Base-by-base conservation (phyloP, 1,140 invertebrate genomes). In the Ostrea edulis region DNA sequence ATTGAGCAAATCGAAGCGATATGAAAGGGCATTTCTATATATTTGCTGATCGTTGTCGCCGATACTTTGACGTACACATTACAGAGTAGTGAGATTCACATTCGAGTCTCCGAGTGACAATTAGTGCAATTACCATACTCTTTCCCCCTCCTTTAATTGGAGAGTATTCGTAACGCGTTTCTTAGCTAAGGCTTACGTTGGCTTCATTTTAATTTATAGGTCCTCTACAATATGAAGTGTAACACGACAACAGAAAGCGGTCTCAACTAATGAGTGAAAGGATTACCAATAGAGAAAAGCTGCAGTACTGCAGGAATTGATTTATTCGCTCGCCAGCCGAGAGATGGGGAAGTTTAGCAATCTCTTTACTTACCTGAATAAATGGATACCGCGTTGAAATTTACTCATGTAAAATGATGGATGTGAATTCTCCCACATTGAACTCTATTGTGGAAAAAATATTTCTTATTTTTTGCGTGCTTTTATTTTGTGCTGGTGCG, bases 171-270 rank as follows among this genome's bases (percentile, higher is more conserved):
- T 17, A 62, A n/a, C 17, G 55, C 55, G 14, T 62, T 62, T 20
- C 55, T n/a, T 62, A 62, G 17, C 55, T 62, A 62, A 0, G 14
- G 55, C 55, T 62, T 62, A 62, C 55, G 14, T n/a, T n/a, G 55
- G 55, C 55, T 62, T 62, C 55, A n/a, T 77, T 77, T 77, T 77
- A 77, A 77, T 77, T 77, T 77, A 77, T 77, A 77, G 68, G 25
- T 77, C 68, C 68, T 77, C 68, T 77, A 35, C 68, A 77, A 29
- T 35, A 77, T 77, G 68, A 29, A 77, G 68, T 25, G 68, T 25
- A 25, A 22, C 25, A 77, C 25, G 25, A 77, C 9, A 77, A 29
- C 68, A 11, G 12, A 25, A 77, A 35, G 25, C 68, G 11, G 68
- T 12, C 68, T 77, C 25, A 12, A 25, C 68, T 77, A 77, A 77